These are phyloP conservation scores for Drosophila ogumai DNA, from an alignment of 1,140 invertebrate genomes.

Conservation along the genomic window DNA sequence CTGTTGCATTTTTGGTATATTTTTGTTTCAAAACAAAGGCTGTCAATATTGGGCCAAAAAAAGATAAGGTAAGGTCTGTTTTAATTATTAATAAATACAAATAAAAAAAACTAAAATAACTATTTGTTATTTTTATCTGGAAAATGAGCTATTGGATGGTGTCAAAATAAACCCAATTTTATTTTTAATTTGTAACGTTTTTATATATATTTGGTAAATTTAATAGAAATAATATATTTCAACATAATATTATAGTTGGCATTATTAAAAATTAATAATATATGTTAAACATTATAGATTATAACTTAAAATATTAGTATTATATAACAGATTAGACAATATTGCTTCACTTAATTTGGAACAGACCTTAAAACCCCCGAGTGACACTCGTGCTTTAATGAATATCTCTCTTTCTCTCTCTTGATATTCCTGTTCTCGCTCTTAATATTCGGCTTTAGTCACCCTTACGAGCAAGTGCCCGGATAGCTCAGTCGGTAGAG, in stretches of 20 bases:
- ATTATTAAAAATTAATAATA: too few relatives aligned
- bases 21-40: neutral
- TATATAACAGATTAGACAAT: neutral
- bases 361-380: conserved; percentile 1
- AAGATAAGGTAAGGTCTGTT: neutral
- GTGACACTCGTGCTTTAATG: neutral
- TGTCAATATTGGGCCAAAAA: neutral
- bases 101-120: too few relatives aligned
- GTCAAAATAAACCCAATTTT: too few relatives aligned
- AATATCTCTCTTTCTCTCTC: neutral
- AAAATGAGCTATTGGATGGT: neutral
- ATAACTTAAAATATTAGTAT: neutral
- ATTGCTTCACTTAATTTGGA: neutral
- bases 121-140: too few relatives aligned
- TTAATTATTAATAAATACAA: too few relatives aligned
- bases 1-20: conserved; percentile 1
- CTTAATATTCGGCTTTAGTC: conserved; percentile 28
- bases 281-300: neutral
- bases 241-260: too few relatives aligned
- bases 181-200: too few relatives aligned
- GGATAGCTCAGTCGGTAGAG: conserved; percentile 94
- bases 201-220: neutral
- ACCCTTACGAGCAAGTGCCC: conserved; percentile 85
- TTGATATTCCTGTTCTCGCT: neutral
- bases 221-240: neutral